These are phyloP conservation scores for Pseudomugil tenellus DNA, from an alignment of 2,797 vertebrate species.

Conservation along the genomic window DNA sequence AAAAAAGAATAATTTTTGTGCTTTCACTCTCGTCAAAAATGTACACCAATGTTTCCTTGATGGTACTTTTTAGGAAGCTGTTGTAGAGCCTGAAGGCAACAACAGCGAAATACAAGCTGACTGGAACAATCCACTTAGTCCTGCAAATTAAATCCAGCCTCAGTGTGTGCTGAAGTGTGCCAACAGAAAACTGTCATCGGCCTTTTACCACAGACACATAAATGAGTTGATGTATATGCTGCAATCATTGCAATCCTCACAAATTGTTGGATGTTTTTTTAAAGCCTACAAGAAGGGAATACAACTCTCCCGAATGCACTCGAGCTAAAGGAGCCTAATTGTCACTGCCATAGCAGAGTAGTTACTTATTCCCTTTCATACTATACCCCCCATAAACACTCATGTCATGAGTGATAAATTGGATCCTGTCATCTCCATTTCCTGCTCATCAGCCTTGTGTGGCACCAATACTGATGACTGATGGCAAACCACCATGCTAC, in stretches of 20 bases:
- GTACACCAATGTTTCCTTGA: background rate
- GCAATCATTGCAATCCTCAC: constrained; percentile 34
- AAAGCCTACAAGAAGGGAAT: constrained; percentile 21
- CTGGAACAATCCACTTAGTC: constrained; percentile 2
- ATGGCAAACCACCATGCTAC: constrained; percentile 27
- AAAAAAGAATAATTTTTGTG: no score
- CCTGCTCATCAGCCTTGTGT: constrained; percentile 50
- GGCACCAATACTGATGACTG: constrained; percentile 27
- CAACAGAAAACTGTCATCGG: background rate
- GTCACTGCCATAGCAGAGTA: constrained; percentile 60
- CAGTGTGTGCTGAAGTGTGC: background rate
- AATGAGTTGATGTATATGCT: constrained; percentile 16
- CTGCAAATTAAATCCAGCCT: constrained; percentile 10
- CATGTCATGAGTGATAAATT: constrained; percentile 62
- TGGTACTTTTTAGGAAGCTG: background rate
- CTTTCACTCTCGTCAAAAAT: background rate
- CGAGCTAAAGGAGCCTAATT: constrained; percentile 43
- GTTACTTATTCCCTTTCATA: constrained; percentile 52
- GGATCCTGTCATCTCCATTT: constrained; percentile 56
- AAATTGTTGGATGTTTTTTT: constrained; percentile 29
- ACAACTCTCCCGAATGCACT: background rate
- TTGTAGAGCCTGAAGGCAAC: background rate
- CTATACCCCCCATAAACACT: constrained; percentile 48
- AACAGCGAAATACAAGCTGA: constrained; percentile 9
- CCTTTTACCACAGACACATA: background rate